phyloP scores from a whole-genome alignment of 2,113 vertebrate species.

The Coreoperca whiteheadi region DNA sequence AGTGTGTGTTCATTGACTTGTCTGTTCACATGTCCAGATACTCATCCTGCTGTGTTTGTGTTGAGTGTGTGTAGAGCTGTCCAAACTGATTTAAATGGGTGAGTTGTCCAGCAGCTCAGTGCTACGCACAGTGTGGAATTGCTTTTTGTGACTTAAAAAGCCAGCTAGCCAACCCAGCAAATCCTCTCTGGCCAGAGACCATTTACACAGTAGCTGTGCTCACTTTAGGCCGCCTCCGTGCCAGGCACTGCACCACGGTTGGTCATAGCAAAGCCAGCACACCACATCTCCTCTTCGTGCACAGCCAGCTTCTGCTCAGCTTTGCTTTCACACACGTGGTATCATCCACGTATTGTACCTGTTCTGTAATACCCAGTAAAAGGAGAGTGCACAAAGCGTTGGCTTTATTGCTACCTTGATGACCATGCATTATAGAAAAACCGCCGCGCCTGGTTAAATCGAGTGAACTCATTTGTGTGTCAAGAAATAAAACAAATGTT shows the following conservation, averaged over 20 bases:
- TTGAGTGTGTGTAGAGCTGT: constrained; percentile 26
- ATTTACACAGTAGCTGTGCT: constrained; percentile 36
- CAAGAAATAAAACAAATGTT: neutral
- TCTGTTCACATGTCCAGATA: constrained; percentile 20
- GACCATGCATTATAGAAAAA: no score
- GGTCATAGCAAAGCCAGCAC: constrained; percentile 36
- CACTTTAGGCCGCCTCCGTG: constrained; percentile 28
- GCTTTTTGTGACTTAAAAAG: constrained; percentile 67
- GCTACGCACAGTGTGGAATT: constrained; percentile 49
- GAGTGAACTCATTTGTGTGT: neutral
- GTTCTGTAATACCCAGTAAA: neutral
- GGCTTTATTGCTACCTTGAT: neutral
- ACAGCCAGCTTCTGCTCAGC: constrained; percentile 22
- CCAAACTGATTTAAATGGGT: constrained; percentile 58
- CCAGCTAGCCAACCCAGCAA: constrained; percentile 48
- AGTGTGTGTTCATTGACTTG: neutral
- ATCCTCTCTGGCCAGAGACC: constrained; percentile 64
- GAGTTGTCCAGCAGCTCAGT: constrained; percentile 42
- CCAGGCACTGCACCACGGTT: constrained; percentile 34
- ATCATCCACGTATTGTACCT: constrained; percentile 9
- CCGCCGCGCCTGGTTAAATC: neutral
- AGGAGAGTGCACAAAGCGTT: neutral
- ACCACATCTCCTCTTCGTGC: constrained; percentile 18
- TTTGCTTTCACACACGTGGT: constrained; percentile 11
- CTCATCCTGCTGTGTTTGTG: constrained; percentile 30